Conservation (phyloP, 92 coral and sea anemone species). For the Parazoanthus swiftii region DNA sequence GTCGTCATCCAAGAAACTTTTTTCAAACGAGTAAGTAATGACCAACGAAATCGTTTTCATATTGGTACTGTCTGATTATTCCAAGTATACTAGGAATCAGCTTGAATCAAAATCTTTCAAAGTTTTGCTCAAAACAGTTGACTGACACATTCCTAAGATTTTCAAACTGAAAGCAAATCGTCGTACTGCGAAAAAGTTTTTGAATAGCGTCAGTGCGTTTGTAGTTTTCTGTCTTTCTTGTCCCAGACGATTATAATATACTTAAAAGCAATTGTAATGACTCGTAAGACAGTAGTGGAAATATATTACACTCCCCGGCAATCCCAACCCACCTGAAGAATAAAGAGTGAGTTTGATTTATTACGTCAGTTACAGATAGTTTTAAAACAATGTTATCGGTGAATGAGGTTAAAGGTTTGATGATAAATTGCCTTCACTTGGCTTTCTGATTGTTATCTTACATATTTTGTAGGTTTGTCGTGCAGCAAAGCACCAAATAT, state of each 20-base stretch:
- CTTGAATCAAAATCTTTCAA: too few relatives aligned
- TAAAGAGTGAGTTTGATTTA: neutral
- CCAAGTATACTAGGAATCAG: too few relatives aligned
- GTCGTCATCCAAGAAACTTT: too few relatives aligned
- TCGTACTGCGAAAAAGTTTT: too few relatives aligned
- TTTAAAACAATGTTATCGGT: neutral
- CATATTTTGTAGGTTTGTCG: neutral
- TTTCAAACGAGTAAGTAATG: too few relatives aligned
- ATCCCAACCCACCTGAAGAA: neutral
- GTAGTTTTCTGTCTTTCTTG: neutral
- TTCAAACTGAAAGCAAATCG: too few relatives aligned
- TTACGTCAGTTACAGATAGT: neutral
- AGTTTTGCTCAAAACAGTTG: too few relatives aligned
- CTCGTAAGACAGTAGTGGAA: neutral
- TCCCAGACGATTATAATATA: neutral
- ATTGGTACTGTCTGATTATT: too few relatives aligned
- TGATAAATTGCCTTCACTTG: neutral
- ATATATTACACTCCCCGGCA: neutral
- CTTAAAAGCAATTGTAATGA: neutral
- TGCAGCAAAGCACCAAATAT: neutral
- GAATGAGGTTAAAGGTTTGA: neutral
- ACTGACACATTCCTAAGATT: too few relatives aligned
- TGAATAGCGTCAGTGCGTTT: too few relatives aligned
- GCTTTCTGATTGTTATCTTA: neutral
- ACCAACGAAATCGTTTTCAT: too few relatives aligned